A percentile compares a stretch with the other conserved stretches of the same genome.
phyloP scores from a whole-genome alignment of 2,113 vertebrate genomes.

The Cyprinodon tularosa region DNA sequence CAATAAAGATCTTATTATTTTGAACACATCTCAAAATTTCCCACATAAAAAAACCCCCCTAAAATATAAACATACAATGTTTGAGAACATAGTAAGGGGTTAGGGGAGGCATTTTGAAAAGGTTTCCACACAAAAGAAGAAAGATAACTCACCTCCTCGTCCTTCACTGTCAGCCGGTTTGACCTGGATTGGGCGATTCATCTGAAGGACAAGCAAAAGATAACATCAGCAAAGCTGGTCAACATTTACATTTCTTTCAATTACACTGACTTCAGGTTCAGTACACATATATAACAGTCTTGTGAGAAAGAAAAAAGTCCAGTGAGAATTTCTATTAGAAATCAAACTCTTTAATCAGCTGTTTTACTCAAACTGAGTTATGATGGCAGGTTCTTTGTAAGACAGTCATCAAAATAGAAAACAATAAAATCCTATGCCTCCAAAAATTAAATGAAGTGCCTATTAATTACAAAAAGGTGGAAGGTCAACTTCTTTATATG shows the following conservation, averaged over 20 bases:
- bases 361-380: not conserved
- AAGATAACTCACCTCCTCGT: conserved; percentile 77
- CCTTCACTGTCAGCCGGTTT: conserved; percentile 84
- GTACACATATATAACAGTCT: not conserved
- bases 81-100: not conserved
- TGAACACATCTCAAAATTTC: not conserved
- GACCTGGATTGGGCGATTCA: conserved; percentile 84
- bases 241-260: conserved; percentile 13
- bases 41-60: not conserved
- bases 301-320: not conserved
- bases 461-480: not conserved
- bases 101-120: not conserved
- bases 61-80: not conserved
- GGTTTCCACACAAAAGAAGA: not conserved
- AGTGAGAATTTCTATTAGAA: not conserved
- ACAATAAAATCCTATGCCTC: not conserved
- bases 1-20: not conserved
- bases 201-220: conserved; percentile 65
- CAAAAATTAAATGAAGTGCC: not conserved
- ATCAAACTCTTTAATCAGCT: not conserved
- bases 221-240: conserved; percentile 33
- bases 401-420: conserved; percentile 9
- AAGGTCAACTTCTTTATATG: not conserved
- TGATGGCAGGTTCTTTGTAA: not conserved
- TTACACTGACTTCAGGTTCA: not conserved